A percentile compares a stretch with the other conserved stretches of the same genome.
These are phyloP conservation scores for Todiramphus saurophagus DNA, from an alignment of 2,113 vertebrate species.

Conservation along the genomic window DNA sequence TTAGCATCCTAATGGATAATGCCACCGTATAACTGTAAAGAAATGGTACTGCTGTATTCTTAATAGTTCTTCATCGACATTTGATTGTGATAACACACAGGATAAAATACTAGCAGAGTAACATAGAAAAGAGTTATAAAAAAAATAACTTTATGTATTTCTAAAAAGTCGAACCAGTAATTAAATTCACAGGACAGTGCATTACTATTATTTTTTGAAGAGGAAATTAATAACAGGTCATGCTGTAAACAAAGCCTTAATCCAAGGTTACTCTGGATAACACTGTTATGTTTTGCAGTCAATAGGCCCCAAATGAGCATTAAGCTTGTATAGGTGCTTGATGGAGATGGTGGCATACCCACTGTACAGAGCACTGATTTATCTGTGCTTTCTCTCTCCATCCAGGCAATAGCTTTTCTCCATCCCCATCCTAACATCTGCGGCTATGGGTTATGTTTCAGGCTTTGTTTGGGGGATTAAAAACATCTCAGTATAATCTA, in stretches of 20 bases:
- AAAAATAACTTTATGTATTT: not conserved
- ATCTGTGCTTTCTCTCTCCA: not conserved
- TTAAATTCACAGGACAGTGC: not conserved
- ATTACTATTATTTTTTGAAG: not conserved
- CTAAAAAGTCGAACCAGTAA: not conserved
- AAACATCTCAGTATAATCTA: conserved; percentile 40
- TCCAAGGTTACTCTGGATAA: not conserved
- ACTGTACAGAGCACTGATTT: not conserved
- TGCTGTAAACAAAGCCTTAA: conserved; percentile 22
- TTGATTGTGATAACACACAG: not conserved
- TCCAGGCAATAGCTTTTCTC: not conserved
- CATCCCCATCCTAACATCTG: not conserved
- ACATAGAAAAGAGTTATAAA: not conserved
- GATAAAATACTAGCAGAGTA: not conserved
- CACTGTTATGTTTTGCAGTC: not conserved
- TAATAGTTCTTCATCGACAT: not conserved
- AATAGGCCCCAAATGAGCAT: not conserved
- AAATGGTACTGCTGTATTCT: not conserved
- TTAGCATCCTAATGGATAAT: not conserved
- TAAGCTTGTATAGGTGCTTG: not conserved
- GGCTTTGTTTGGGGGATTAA: conserved; percentile 50
- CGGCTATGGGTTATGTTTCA: not conserved
- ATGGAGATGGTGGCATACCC: not conserved
- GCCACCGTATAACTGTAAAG: not conserved
- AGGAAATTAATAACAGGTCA: not conserved